Base-by-base conservation (phyloP, 2,797 vertebrate species). In the Amblyraja radiata region DNA sequence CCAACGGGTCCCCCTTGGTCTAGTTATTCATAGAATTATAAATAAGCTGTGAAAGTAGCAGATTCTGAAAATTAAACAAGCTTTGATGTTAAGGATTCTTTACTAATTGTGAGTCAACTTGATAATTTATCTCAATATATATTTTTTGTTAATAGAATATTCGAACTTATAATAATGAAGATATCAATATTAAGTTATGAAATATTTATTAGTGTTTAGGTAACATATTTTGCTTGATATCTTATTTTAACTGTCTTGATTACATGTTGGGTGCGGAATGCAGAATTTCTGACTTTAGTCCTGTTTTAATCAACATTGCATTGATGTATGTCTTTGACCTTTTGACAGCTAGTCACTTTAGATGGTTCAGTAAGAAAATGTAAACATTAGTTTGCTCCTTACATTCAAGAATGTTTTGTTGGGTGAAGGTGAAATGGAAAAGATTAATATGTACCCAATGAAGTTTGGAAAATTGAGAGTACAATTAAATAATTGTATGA, bases 401-500 rank as follows among this genome's bases (percentile, higher is more conserved):
- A 76, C 90, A 92, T 92, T 84, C 90, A 74, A 92, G 90, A 76
- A 92, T 92, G 71, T 58, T 92, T 92, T 36, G 71, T 92, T 92
- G 73, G 90, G 90, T 92, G 71, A 92, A 58, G 90, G 71, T 76
- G 90, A 92, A 92, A 92, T 92, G 71, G 90, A 76, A 92, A 92
- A 92, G 90, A 92, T 92, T 92, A 92, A 92, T 92, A 92, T 92
- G 71, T 92, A 92, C 90, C 73, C 76, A 92, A 92, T 92, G 91
- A 63, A 79, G 81, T 93, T 93, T 94, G 63, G 93, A 93, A 90
- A 90, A 93, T 83, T 46, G 11, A 93, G 36, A 93, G 68, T 93
- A 93, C 93, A 90, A 21, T 93, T 39, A 93, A 86, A 93, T 93
- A 90, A 94, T 94, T 84, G 80, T 83, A 92, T 94, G 95, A 95